Evolutionary conservation across 2,797 vertebrate species (phyloP).

Genomic region (Mormyrus proboscirostris): DNA sequence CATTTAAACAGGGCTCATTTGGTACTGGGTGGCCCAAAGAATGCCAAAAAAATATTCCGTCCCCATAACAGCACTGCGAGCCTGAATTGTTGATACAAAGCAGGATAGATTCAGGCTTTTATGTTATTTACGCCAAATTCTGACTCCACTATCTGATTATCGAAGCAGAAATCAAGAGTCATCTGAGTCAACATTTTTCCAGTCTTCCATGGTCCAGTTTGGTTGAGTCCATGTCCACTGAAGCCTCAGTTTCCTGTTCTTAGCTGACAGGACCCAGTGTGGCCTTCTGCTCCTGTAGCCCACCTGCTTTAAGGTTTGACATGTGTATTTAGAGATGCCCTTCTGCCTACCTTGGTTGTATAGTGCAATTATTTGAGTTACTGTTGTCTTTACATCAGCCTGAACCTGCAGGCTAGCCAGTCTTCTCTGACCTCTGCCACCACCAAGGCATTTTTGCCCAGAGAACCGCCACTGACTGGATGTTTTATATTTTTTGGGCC

Average conservation of each 20-base stretch:
- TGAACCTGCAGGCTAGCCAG: background rate
- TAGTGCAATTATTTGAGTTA: background rate
- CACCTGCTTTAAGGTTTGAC: background rate
- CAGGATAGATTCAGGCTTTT: background rate
- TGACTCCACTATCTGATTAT: background rate
- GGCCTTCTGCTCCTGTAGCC: background rate
- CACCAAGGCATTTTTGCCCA: background rate
- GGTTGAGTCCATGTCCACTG: background rate
- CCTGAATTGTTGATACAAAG: background rate
- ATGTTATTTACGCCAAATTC: background rate
- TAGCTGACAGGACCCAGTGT: background rate
- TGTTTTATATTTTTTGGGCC: background rate
- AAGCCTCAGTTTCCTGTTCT: background rate
- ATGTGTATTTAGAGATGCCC: background rate
- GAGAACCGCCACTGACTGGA: background rate
- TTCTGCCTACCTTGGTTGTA: background rate
- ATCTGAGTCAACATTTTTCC: background rate
- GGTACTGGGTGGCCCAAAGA: background rate
- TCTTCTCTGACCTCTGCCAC: background rate
- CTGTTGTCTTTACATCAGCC: background rate
- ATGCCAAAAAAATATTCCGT: background rate
- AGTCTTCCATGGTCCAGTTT: background rate
- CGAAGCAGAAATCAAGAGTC: background rate
- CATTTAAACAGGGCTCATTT: background rate
- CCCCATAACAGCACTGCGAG: background rate